phyloP scores from a whole-genome alignment of 2,113 vertebrate genomes.

The Marmota monax region DNA sequence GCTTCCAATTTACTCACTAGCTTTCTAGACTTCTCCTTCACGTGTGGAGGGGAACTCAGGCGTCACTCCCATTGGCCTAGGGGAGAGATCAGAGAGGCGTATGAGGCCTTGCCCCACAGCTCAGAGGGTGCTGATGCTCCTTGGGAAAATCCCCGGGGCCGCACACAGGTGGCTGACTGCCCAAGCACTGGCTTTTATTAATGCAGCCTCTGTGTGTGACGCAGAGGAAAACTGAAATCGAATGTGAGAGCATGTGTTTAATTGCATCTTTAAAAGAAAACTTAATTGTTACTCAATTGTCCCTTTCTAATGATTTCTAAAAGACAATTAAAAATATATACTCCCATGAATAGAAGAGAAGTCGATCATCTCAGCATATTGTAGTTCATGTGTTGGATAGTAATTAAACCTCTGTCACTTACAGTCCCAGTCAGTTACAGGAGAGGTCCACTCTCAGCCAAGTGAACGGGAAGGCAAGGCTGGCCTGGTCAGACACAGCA shows the following conservation, averaged over 20 bases:
- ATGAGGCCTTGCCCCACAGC: fast-evolving
- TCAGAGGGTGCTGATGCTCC: fast-evolving
- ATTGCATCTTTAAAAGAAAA: constrained; percentile 63
- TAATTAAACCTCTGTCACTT: constrained; percentile 40
- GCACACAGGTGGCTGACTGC: background rate
- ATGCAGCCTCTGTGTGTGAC: fast-evolving
- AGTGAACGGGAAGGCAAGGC: background rate
- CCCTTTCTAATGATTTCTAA: constrained; percentile 68
- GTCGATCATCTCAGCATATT: background rate
- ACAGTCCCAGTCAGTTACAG: background rate
- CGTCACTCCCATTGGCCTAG: background rate
- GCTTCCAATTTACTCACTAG: fast-evolving
- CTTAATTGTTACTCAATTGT: constrained; percentile 50
- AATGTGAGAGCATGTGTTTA: background rate
- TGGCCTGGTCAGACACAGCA: background rate
- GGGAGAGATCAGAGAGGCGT: background rate
- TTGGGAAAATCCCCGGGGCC: background rate
- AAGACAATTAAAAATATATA: constrained; percentile 66
- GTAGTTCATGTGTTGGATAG: background rate
- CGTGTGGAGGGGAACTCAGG: background rate
- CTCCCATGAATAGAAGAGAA: constrained; percentile 26
- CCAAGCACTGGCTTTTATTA: fast-evolving
- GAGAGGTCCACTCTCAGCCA: background rate
- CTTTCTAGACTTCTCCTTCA: fast-evolving
- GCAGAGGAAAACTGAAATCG: background rate